These are phyloP conservation scores for Papilio dardanus DNA, from an alignment of 1,140 invertebrate genomes.

Conservation along the genomic window DNA sequence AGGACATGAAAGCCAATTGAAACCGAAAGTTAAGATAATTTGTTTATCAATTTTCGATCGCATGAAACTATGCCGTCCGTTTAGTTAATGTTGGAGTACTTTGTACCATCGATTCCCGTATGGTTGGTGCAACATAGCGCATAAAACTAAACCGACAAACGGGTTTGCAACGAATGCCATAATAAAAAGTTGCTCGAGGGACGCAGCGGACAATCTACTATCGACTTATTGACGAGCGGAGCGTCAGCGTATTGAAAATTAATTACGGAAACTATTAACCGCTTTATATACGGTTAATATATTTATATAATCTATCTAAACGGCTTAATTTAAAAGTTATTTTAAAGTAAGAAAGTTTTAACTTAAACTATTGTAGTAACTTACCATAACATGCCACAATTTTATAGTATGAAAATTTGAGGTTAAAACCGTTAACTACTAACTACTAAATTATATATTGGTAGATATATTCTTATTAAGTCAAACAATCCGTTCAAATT, in stretches of 20 bases:
- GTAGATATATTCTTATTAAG: too few relatives aligned
- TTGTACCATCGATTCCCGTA: constrained; percentile 55
- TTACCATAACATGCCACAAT: too few relatives aligned
- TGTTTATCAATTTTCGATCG: constrained; percentile 23
- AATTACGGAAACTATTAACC: not conserved
- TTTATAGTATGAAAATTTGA: too few relatives aligned
- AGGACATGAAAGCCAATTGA: too few relatives aligned
- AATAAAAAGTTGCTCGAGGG: constrained; percentile 77
- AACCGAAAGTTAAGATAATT: too few relatives aligned
- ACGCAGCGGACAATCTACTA: constrained; percentile 45
- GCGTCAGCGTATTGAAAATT: constrained; percentile 37
- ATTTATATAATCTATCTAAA: constrained; percentile 29
- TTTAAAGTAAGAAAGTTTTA: not conserved
- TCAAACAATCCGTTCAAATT: too few relatives aligned
- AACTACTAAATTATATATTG: too few relatives aligned
- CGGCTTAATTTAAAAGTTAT: constrained; percentile 29
- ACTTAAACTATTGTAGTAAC: too few relatives aligned
- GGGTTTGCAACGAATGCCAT: constrained; percentile 76
- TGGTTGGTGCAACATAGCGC: constrained; percentile 66
- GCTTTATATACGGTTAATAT: not conserved
- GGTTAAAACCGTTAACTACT: too few relatives aligned
- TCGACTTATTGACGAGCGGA: constrained; percentile 44
- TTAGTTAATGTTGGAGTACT: not conserved
- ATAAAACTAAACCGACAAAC: constrained; percentile 78
- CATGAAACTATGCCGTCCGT: not conserved